Conservation (phyloP, 2,113 vertebrate genomes). For the cat (Felis catus) region F.catus_Fca126_mat1.0 CM031411.1:125007501-125008000, state of each 20-base stretch:
- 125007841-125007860: neutral
- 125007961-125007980: neutral
- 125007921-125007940: neutral
- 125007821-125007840: neutral
- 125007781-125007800: neutral
- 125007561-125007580: no score
- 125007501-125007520: no score
- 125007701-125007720: neutral
- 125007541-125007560: no score
- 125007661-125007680: no score
- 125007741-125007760: neutral
- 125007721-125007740: neutral
- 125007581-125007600: no score
- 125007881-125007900: neutral
- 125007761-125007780: neutral
- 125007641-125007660: no score
- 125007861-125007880: neutral
- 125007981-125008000: neutral
- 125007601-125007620: no score
- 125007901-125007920: neutral
- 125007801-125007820: neutral
- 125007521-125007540: no score
- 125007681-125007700: no score
- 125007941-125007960: slow-evolving; percentile 3
- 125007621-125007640: no score